phyloP scores from a whole-genome alignment of 2,797 vertebrate genomes.

The Anguilla megastoma region DNA sequence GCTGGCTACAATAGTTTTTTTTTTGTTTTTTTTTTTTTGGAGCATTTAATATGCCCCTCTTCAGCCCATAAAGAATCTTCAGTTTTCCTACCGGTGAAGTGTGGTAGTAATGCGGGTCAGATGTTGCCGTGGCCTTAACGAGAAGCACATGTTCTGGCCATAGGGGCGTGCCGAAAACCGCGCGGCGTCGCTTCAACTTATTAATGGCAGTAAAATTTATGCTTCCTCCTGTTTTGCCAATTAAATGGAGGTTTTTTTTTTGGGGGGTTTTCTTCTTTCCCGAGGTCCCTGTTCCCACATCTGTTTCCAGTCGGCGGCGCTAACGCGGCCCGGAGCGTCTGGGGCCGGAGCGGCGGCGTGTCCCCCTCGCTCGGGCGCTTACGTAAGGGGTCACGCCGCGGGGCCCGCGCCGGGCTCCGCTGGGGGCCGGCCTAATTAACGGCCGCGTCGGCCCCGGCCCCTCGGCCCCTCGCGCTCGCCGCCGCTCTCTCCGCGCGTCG shows the following conservation, averaged over 20 bases:
- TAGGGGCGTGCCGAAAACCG: constrained; percentile 69
- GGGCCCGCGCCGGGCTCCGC: not conserved
- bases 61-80: constrained; percentile 69
- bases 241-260: constrained; percentile 79
- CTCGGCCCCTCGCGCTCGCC: not conserved
- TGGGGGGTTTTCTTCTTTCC: constrained; percentile 50
- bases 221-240: constrained; percentile 95
- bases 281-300: constrained; percentile 78
- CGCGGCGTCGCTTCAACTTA: constrained; percentile 84
- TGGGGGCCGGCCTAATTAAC: constrained; percentile 25
- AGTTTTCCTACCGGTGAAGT: constrained; percentile 79
- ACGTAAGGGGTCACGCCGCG: constrained; percentile 29
- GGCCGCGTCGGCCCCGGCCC: not conserved
- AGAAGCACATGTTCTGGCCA: constrained; percentile 84
- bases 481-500: constrained; percentile 5
- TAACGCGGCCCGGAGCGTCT: constrained; percentile 79
- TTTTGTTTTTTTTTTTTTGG: constrained; percentile 39
- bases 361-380: constrained; percentile 31
- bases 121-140: constrained; percentile 80
- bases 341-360: constrained; percentile 49
- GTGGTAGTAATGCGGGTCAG: constrained; percentile 76
- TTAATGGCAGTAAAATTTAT: constrained; percentile 97
- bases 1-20: constrained; percentile 56
- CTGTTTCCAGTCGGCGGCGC: constrained; percentile 84
- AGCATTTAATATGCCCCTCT: constrained; percentile 70